Evolutionary conservation across 2,797 vertebrate species (phyloP).

Genomic region (Fundulus diaphanus): DNA sequence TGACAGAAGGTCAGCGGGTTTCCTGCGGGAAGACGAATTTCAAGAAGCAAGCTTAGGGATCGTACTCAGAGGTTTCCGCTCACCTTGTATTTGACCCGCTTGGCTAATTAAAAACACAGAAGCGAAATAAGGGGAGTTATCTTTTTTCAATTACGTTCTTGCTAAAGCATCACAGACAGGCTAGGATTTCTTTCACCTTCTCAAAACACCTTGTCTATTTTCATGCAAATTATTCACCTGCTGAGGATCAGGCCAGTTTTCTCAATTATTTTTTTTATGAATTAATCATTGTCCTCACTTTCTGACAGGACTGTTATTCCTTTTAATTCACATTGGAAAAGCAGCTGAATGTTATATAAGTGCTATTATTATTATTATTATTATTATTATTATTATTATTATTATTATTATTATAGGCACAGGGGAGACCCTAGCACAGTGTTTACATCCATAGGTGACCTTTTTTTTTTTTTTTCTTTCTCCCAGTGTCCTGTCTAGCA

Average conservation of each 20-base stretch:
- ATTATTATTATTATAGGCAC: too few relatives aligned
- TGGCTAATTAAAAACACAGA: conserved; percentile 54
- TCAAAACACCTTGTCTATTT: neutral
- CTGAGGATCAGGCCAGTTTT: neutral
- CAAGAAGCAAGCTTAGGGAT: conserved; percentile 18
- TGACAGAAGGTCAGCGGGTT: conserved; percentile 32
- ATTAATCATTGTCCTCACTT: neutral
- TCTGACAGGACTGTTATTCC: neutral
- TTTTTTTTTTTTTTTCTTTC: too few relatives aligned
- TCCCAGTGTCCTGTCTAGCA: too few relatives aligned
- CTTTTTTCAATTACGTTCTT: conserved; percentile 32
- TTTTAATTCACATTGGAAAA: neutral
- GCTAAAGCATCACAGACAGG: conserved; percentile 22
- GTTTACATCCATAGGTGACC: too few relatives aligned
- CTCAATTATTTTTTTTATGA: neutral
- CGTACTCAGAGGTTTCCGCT: conserved; percentile 34
- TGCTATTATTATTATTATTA: too few relatives aligned
- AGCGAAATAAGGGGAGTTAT: conserved; percentile 23
- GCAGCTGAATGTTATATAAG: too few relatives aligned
- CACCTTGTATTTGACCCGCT: conserved; percentile 23
- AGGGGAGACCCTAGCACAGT: too few relatives aligned
- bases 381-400: too few relatives aligned
- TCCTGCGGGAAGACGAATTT: conserved; percentile 36
- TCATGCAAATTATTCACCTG: conserved; percentile 6
- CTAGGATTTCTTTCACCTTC: conserved; percentile 40